These are phyloP conservation scores for Gephyroberyx darwinii DNA, from an alignment of 2,797 vertebrate species.

Conservation along the genomic window DNA sequence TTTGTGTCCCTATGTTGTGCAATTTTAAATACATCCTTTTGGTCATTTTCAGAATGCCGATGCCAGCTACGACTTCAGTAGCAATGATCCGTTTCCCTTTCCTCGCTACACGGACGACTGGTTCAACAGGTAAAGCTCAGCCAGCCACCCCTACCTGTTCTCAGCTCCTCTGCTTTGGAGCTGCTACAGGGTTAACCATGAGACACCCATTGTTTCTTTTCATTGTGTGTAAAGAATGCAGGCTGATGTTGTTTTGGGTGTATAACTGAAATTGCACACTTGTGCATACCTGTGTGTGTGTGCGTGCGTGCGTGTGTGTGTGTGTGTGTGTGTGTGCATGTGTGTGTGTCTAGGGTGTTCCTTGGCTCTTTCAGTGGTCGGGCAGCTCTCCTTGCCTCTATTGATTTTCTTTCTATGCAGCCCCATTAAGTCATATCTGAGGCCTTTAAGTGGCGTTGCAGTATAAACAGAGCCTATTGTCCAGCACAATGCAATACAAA, in stretches of 20 bases:
- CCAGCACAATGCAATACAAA: constrained; percentile 55
- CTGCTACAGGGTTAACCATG: no score
- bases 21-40: constrained; percentile 52
- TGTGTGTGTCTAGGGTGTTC: constrained; percentile 3
- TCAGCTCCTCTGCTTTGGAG: neutral
- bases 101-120: constrained; percentile 99
- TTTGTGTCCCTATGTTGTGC: neutral
- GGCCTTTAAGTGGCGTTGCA: constrained; percentile 51
- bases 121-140: constrained; percentile 96
- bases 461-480: constrained; percentile 72
- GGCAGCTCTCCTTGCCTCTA: constrained; percentile 51
- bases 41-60: constrained; percentile 92
- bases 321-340: constrained; percentile 26
- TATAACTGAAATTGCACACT: no score
- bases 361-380: constrained; percentile 41
- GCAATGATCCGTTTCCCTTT: constrained; percentile 97
- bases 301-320: neutral
- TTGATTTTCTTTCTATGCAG: constrained; percentile 76
- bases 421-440: constrained; percentile 73
- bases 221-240: neutral
- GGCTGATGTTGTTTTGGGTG: neutral
- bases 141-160: constrained; percentile 5
- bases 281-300: no score
- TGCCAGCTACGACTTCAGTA: constrained; percentile 99
- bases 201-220: neutral